phyloP scores from a whole-genome alignment of 2,888 invertebrate genomes.

The Eudasyphora cyanicolor region DNA sequence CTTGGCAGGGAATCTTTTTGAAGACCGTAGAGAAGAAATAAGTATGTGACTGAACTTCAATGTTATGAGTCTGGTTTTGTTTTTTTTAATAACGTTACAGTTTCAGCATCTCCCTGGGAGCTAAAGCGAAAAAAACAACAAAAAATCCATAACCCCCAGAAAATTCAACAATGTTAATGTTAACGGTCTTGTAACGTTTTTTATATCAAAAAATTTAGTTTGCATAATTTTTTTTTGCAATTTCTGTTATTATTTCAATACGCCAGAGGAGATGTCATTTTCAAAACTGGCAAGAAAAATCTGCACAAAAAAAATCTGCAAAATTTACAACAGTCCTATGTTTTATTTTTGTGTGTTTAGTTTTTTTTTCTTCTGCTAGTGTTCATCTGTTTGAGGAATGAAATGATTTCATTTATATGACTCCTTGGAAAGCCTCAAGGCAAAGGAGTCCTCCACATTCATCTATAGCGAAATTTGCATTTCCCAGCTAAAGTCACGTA shows the following conservation, averaged over 20 bases:
- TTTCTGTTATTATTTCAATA: no score
- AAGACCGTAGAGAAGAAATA: no score
- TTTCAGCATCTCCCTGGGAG: constrained; percentile 1
- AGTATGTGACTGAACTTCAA: constrained; percentile 25
- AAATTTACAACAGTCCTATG: not conserved
- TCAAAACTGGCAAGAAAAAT: not conserved
- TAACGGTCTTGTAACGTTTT: constrained; percentile 19
- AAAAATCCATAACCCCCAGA: not conserved
- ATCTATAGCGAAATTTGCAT: not conserved
- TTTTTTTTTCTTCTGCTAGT: no score
- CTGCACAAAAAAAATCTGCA: not conserved
- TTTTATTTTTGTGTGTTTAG: constrained; percentile 17
- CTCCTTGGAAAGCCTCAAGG: not conserved
- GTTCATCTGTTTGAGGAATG: not conserved
- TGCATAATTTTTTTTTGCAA: constrained; percentile 11
- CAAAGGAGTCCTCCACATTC: not conserved
- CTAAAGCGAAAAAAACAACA: not conserved
- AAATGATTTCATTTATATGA: constrained; percentile 32
- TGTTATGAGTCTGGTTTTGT: no score
- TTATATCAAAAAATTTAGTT: not conserved
- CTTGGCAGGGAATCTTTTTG: no score
- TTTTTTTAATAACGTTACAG: constrained; percentile 1
- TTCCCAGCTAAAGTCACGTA: constrained; percentile 52
- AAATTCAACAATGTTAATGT: constrained; percentile 32
- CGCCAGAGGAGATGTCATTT: no score